phyloP scores from a whole-genome alignment of 2,797 vertebrate species.

The Denticeps clupeoides region DNA sequence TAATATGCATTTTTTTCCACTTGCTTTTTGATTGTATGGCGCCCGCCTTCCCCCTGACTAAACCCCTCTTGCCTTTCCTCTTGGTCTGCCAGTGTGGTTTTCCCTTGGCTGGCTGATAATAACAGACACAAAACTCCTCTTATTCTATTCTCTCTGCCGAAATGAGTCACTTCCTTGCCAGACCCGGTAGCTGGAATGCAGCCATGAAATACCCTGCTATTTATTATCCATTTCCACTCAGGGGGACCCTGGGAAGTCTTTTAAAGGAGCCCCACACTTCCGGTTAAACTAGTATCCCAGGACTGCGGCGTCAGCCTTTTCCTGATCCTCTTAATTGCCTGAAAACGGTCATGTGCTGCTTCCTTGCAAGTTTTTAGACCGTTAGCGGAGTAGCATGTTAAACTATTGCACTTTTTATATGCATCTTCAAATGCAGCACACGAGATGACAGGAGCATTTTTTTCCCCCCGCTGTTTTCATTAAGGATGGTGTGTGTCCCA shows the following conservation, averaged over 20 bases:
- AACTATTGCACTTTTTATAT: too few relatives aligned
- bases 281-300: conserved; percentile 52
- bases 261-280: conserved; percentile 50
- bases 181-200: conserved; percentile 53
- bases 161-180: conserved; percentile 65
- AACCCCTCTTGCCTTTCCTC: conserved; percentile 26
- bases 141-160: conserved; percentile 46
- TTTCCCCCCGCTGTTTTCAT: too few relatives aligned
- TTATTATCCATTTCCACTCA: conserved; percentile 66
- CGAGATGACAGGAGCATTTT: too few relatives aligned
- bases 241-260: conserved; percentile 50
- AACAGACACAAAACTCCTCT: conserved; percentile 68
- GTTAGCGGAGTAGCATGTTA: too few relatives aligned
- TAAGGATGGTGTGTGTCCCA: too few relatives aligned
- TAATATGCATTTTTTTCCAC: conserved; percentile 19
- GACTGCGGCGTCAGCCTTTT: too few relatives aligned
- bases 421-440: too few relatives aligned
- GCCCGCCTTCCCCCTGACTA: conserved; percentile 18
- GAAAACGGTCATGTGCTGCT: too few relatives aligned
- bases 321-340: too few relatives aligned
- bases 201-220: conserved; percentile 68
- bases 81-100: conserved; percentile 62
- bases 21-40: conserved; percentile 16
- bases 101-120: conserved; percentile 76
- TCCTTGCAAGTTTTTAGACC: too few relatives aligned